Evolutionary conservation across 2,888 invertebrate species (phyloP), one percentile per base, ranked within the genome.

Genomic region (Mythimna loreyi): DNA sequence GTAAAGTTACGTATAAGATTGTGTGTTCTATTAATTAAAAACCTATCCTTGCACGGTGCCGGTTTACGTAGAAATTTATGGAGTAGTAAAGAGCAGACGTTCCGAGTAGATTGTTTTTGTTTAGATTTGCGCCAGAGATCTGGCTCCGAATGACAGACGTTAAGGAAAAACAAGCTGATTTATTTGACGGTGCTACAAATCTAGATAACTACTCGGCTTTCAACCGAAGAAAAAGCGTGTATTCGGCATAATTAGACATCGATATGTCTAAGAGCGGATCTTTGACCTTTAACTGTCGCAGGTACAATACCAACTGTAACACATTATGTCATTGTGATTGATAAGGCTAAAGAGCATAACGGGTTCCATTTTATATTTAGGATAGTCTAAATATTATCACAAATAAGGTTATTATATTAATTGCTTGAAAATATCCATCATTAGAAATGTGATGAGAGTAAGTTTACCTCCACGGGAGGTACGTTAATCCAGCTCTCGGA

Each of bases 401-500:
- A 47, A 25, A 3, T 28, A 28, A 61, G 16, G 28, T 60, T 49
- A 49, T 45, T 55, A 33, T 36, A 49, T 56, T 25, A 45, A 13
- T 36, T 36, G 16, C 21, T 25, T 30, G 9, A 43, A 61, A 67
- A 40, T 47, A 36, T 28, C 21, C 30, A 30, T 49, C n/a, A 49
- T 33, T 66, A 76, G 67, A 74, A 78, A 68, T 62, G 61, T 66
- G 70, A 50, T 45, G 53, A 23, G 57, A 60, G 36, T 63, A 55
- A 82, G 82, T 86, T 89, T 97, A 98, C 98, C 98, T 98, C 98
- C 73, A 97, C 97, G 61, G 98, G 98, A 91, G 98, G 98, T 82
- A 98, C 97, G 87, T 98, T 97, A 85, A 98, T 98, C 98, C 98
- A 98, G 92, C 98, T 98, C 92, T 98, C 98, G 25, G 98, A 98